Conservation (phyloP, 23 tunicate species). For the Styela plicata region DNA sequence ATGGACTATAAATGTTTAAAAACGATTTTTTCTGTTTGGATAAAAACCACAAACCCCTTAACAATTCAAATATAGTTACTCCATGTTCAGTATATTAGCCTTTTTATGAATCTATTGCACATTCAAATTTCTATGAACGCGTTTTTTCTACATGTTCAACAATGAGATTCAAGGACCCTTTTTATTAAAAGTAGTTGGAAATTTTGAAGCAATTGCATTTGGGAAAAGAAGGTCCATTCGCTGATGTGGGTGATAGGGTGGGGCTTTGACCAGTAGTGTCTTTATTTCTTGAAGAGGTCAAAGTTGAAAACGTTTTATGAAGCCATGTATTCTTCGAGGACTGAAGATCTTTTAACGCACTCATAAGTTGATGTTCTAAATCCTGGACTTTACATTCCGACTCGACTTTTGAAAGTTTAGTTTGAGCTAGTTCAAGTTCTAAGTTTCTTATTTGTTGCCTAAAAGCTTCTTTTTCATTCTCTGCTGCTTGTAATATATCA, state of each 20-base stretch:
- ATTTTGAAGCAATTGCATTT: conserved; percentile 6
- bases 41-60: too few species aligned
- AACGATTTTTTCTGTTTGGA: too few species aligned
- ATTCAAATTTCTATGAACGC: too few species aligned
- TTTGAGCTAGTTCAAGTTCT: conserved; percentile 85
- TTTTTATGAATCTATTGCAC: too few species aligned
- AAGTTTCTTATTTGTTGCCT: conserved; percentile 56
- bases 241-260: conserved; percentile 1
- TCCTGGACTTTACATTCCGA: conserved; percentile 91
- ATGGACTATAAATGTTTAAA: too few species aligned
- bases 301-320: conserved; percentile 74
- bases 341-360: conserved; percentile 58
- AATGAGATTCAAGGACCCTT: background rate
- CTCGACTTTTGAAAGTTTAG: conserved; percentile 78
- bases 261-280: conserved; percentile 8
- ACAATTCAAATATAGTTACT: too few species aligned
- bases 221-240: conserved; percentile 5
- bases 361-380: conserved; percentile 57
- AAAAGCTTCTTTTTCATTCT: conserved; percentile 34
- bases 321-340: conserved; percentile 83
- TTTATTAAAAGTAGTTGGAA: background rate
- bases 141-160: too few species aligned
- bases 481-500: background rate
- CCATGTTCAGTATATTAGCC: too few species aligned
- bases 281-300: conserved; percentile 41